phyloP scores from a whole-genome alignment of 37 sponge, comb jelly and placozoan genomes.

The Diacarnus erythraeanus region DNA sequence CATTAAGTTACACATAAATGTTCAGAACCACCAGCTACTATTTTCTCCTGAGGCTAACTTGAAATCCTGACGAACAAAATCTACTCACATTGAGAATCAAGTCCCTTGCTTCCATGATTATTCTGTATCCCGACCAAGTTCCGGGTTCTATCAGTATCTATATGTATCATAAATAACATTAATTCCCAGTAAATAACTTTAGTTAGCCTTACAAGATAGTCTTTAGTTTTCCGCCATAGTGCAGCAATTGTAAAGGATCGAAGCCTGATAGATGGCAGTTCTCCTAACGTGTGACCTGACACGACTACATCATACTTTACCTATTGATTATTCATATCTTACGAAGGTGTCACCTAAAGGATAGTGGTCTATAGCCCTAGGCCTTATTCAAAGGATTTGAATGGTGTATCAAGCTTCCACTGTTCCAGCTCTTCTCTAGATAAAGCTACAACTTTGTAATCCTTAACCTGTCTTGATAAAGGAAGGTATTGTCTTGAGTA shows the following conservation, averaged over 20 bases:
- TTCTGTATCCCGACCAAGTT: slow-evolving; percentile 51
- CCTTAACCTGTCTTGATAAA: slow-evolving; percentile 51
- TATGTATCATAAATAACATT: neutral
- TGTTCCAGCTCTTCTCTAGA: neutral
- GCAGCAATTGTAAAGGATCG: slow-evolving; percentile 38
- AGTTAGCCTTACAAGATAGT: slow-evolving; percentile 63
- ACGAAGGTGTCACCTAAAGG: too few relatives aligned
- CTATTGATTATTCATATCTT: too few relatives aligned
- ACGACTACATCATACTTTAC: slow-evolving; percentile 83
- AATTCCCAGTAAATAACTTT: neutral
- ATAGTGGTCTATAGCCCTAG: too few relatives aligned
- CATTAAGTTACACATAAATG: too few relatives aligned
- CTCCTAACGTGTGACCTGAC: slow-evolving; percentile 72
- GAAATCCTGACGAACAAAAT: neutral
- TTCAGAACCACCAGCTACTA: too few relatives aligned
- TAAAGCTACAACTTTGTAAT: neutral
- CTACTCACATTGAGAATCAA: slow-evolving; percentile 34
- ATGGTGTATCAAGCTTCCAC: neutral
- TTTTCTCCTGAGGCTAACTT: neutral
- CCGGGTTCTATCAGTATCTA: slow-evolving; percentile 80
- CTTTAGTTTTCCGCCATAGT: slow-evolving; percentile 85
- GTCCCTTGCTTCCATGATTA: slow-evolving; percentile 67
- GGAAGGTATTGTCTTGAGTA: slow-evolving; percentile 82
- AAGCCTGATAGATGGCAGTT: slow-evolving; percentile 58
- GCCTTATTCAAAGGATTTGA: too few relatives aligned